Percentiles rank a stretch among this genome's conserved stretches.
phyloP scores from a whole-genome alignment of 2,113 vertebrate genomes.

The Prunella himalayana region DNA sequence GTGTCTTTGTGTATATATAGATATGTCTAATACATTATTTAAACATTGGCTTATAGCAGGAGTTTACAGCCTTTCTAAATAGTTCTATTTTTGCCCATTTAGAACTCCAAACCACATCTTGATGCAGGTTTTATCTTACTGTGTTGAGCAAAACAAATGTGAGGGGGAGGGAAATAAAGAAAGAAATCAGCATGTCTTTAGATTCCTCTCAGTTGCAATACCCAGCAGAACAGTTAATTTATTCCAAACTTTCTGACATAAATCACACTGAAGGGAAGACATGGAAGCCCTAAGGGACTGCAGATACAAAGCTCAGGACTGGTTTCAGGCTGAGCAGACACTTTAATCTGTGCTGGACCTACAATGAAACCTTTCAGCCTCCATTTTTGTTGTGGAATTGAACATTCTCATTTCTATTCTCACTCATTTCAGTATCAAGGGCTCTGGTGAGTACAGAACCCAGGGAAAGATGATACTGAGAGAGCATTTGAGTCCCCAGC shows the following conservation, averaged over 20 bases:
- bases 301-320: neutral
- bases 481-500: neutral
- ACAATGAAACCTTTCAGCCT: neutral
- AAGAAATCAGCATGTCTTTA: slow-evolving; percentile 21
- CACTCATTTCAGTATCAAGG: neutral
- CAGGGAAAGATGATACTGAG: neutral
- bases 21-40: slow-evolving; percentile 1
- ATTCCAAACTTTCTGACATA: slow-evolving; percentile 43
- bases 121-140: neutral
- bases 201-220: neutral
- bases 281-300: neutral
- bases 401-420: neutral
- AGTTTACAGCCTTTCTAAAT: neutral
- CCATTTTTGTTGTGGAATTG: neutral
- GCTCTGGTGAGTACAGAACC: neutral
- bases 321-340: neutral
- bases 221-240: slow-evolving; percentile 48
- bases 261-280: neutral
- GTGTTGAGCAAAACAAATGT: neutral
- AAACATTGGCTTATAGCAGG: neutral
- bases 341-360: neutral
- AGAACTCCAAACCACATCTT: neutral
- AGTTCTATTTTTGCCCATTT: neutral
- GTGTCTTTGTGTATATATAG: neutral
- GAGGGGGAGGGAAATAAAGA: neutral